phyloP scores from a whole-genome alignment of 1,140 invertebrate species.

The Atta cephalotes region DNA sequence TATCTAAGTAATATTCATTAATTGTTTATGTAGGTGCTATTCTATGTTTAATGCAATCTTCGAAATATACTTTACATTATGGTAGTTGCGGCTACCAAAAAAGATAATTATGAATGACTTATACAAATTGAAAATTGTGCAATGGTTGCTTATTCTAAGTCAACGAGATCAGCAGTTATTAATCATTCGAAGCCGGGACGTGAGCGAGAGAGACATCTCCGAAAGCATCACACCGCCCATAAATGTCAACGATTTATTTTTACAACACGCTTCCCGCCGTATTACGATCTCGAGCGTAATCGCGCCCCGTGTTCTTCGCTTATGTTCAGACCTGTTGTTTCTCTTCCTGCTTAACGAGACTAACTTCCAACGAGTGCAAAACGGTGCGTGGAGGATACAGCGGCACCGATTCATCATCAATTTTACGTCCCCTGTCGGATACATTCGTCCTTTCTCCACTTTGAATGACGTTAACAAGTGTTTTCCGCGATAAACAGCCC shows the following conservation, averaged over 20 bases:
- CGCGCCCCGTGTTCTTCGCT: conserved; percentile 13
- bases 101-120: conserved; percentile 41
- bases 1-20: conserved; percentile 14
- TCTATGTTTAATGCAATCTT: neutral
- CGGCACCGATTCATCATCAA: conserved; percentile 37
- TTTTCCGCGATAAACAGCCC: conserved; percentile 15
- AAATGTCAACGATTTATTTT: conserved; percentile 73
- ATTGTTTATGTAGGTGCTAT: neutral
- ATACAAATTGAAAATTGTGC: conserved; percentile 23
- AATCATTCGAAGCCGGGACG: conserved; percentile 60
- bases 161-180: conserved; percentile 41
- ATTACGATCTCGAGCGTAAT: conserved; percentile 44
- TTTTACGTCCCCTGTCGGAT: conserved; percentile 3
- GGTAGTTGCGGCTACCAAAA: neutral
- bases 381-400: neutral
- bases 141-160: conserved; percentile 44
- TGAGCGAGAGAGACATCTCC: neutral
- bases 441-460: conserved; percentile 18
- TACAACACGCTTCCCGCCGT: conserved; percentile 33
- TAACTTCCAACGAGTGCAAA: conserved; percentile 17
- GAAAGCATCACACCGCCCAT: neutral
- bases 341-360: conserved; percentile 56
- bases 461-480: conserved; percentile 29
- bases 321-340: conserved; percentile 54
- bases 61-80: neutral